A percentile compares a stretch with the other conserved stretches of the same genome.
Evolutionary conservation across 2,888 invertebrate species (phyloP).

Genomic region (Drosophila meridionalis): DNA sequence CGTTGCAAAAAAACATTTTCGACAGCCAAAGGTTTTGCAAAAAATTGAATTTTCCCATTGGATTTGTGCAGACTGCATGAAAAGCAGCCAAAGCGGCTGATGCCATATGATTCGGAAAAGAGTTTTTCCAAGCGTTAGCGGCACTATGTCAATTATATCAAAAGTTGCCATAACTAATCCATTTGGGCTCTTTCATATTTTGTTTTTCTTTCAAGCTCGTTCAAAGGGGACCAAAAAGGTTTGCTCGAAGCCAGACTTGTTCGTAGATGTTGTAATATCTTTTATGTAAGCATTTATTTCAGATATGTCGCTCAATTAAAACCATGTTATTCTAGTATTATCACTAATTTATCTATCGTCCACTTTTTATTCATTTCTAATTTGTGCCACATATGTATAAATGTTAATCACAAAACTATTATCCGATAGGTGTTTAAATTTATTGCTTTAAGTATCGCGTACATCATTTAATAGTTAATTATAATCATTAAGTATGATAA

Average conservation of each 20-base stretch:
- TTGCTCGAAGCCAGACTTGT: background rate
- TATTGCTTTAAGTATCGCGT: background rate
- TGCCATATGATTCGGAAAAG: slow-evolving; percentile 20
- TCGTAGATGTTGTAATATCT: background rate
- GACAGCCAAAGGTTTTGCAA: slow-evolving; percentile 16
- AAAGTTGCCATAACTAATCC: slow-evolving; percentile 31
- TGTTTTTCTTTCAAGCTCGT: background rate
- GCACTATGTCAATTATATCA: slow-evolving; percentile 28
- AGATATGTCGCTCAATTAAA: background rate
- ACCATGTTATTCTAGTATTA: background rate
- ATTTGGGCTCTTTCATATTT: slow-evolving; percentile 1
- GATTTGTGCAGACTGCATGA: slow-evolving; percentile 27
- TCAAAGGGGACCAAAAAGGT: background rate
- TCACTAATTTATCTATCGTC: background rate
- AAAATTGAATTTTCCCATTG: slow-evolving; percentile 42
- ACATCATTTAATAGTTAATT: slow-evolving; percentile 34
- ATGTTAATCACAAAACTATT: background rate
- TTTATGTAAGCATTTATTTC: background rate
- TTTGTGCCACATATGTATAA: background rate
- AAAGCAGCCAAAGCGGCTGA: slow-evolving; percentile 30
- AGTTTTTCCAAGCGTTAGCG: slow-evolving; percentile 13
- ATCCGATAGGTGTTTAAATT: background rate
- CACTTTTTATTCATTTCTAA: background rate
- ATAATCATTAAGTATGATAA: slow-evolving; percentile 31
- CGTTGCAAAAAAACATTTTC: slow-evolving; percentile 14